Evolutionary conservation across 2,113 vertebrate species (phyloP).

Genomic region (Heteronetta atricapilla): DNA sequence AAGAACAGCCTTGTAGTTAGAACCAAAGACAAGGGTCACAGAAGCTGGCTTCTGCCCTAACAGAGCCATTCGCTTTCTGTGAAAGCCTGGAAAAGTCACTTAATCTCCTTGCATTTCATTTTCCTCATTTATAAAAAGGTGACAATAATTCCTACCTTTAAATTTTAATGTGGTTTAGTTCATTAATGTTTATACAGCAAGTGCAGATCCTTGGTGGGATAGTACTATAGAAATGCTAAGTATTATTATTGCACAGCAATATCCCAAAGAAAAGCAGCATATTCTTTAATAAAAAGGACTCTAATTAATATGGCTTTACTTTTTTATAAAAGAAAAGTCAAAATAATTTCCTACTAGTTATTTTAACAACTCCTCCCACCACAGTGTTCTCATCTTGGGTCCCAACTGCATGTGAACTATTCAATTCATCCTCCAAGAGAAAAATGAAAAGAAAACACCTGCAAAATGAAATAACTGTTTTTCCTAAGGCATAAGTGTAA

Average conservation of each 20-base stretch:
- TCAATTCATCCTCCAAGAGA: neutral
- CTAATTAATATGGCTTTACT: neutral
- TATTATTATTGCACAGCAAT: neutral
- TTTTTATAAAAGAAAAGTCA: neutral
- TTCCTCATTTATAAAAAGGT: slow-evolving; percentile 3
- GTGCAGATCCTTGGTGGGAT: neutral
- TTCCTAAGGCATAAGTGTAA: neutral
- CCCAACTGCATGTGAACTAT: neutral
- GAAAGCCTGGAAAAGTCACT: neutral
- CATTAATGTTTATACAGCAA: neutral
- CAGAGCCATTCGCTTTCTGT: neutral
- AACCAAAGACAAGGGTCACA: neutral
- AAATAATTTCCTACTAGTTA: neutral
- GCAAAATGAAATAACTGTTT: slow-evolving; percentile 4
- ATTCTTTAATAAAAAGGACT: neutral
- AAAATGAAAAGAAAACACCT: slow-evolving; percentile 5
- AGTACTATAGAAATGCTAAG: neutral
- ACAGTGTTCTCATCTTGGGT: neutral
- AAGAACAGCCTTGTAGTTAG: neutral
- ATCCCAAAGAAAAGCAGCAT: neutral
- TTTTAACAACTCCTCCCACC: neutral
- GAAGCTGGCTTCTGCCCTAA: neutral
- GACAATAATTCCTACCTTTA: neutral
- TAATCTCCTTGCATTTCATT: neutral
- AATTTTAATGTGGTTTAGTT: neutral